These are phyloP conservation scores for Urophycis tenuis DNA, from an alignment of 2,797 vertebrate genomes.

Conservation along the genomic window DNA sequence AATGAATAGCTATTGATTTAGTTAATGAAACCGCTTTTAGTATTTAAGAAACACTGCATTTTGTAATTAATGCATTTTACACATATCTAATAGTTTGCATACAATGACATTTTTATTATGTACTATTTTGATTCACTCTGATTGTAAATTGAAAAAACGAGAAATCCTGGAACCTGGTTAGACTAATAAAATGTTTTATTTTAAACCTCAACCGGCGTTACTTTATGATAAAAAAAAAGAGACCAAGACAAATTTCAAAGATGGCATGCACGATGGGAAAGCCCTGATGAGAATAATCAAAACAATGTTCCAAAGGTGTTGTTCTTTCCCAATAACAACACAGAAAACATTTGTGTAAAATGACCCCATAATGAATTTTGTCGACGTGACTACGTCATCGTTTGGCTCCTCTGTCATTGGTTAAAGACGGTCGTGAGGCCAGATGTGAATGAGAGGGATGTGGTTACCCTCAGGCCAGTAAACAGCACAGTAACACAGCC, in stretches of 20 bases:
- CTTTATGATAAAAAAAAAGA: too few relatives aligned
- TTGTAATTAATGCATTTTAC: neutral
- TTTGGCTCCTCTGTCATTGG: slow-evolving; percentile 38
- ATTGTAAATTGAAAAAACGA: neutral
- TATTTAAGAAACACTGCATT: neutral
- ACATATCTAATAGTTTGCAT: neutral
- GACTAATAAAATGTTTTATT: neutral
- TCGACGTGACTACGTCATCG: slow-evolving; percentile 37
- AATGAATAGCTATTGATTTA: too few relatives aligned
- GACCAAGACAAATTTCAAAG: too few relatives aligned
- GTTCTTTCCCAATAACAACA: neutral
- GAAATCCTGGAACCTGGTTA: neutral
- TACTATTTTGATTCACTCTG: neutral
- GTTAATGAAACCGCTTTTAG: too few relatives aligned
- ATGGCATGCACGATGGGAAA: neutral
- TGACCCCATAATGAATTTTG: slow-evolving; percentile 32
- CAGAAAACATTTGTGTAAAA: slow-evolving; percentile 5
- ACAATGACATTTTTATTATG: too few relatives aligned
- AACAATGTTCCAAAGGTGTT: neutral
- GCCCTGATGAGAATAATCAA: neutral
- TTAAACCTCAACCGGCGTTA: too few relatives aligned
- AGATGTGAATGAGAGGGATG: slow-evolving; percentile 58
- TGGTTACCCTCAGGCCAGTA: slow-evolving; percentile 56
- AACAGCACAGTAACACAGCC: slow-evolving; percentile 61
- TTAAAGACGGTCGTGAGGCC: slow-evolving; percentile 38